Conservation (phyloP, 2,113 vertebrate species). For the Seriola rivoliana region DNA sequence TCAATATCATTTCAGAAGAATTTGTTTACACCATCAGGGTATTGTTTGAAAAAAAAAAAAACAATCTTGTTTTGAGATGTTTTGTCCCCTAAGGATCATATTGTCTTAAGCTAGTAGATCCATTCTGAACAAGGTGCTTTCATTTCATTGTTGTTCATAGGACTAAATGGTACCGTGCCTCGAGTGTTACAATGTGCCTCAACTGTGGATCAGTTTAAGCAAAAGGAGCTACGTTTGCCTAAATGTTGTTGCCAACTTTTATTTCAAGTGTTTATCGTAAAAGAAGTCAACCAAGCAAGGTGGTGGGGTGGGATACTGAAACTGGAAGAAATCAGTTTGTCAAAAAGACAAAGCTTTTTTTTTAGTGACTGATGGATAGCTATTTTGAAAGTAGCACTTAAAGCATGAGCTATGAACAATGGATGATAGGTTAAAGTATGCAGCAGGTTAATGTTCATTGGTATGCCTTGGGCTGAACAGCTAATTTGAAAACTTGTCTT, state of each 20-base stretch:
- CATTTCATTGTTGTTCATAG: conserved; percentile 8
- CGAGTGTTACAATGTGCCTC: conserved; percentile 50
- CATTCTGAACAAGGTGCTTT: conserved; percentile 42
- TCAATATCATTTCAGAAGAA: conserved; percentile 26
- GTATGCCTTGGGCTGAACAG: conserved; percentile 1
- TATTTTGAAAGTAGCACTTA: conserved; percentile 37
- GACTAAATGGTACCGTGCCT: conserved; percentile 64
- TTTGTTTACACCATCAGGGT: conserved; percentile 34
- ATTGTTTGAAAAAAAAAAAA: conserved; percentile 11
- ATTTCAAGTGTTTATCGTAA: conserved; percentile 22
- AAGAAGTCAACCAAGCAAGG: conserved; percentile 21
- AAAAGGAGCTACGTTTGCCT: conserved; percentile 45
- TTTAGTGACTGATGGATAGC: conserved; percentile 12
- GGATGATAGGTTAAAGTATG: background rate
- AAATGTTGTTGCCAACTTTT: conserved; percentile 22
- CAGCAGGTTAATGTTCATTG: background rate
- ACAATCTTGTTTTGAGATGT: background rate
- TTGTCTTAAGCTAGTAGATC: conserved; percentile 39
- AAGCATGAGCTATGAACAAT: conserved; percentile 33
- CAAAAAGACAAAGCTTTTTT: conserved; percentile 4
- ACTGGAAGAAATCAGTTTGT: conserved; percentile 40
- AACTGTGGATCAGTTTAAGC: conserved; percentile 70
- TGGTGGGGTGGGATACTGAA: background rate
- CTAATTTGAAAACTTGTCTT: conserved; percentile 34
- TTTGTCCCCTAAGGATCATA: conserved; percentile 29